Evolutionary conservation across 2,797 vertebrate genomes (phyloP).

Genomic region (Oceanodroma leucorhoa): DNA sequence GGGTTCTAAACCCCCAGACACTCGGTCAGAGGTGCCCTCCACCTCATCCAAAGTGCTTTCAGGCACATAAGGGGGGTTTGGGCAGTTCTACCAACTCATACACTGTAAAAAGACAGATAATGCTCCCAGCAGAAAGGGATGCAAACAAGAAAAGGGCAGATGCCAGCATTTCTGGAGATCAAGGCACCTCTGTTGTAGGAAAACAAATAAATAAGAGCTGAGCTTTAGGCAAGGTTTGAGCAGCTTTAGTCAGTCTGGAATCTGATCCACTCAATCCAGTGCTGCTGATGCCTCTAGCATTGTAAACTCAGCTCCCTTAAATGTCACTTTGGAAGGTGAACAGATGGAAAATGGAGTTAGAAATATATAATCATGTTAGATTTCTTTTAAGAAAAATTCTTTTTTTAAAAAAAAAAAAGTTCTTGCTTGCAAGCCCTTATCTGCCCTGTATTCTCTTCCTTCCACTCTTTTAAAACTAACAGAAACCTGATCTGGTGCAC

Average conservation of each 20-base stretch:
- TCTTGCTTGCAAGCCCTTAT: neutral
- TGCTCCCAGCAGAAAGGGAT: neutral
- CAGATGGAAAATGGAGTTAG: slow-evolving; percentile 57
- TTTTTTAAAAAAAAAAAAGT: neutral
- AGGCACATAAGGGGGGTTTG: neutral
- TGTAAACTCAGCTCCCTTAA: slow-evolving; percentile 34
- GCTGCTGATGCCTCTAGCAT: slow-evolving; percentile 48
- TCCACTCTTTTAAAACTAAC: neutral
- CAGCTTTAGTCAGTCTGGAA: slow-evolving; percentile 44
- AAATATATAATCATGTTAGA: neutral
- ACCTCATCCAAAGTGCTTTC: neutral
- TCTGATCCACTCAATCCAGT: slow-evolving; percentile 55
- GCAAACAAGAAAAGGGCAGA: slow-evolving; percentile 38
- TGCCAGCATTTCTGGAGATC: slow-evolving; percentile 22
- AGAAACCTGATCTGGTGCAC: neutral
- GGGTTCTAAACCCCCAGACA: neutral
- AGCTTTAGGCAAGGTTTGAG: slow-evolving; percentile 51
- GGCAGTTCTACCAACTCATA: neutral
- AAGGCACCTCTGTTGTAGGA: slow-evolving; percentile 13
- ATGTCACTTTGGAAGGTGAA: slow-evolving; percentile 63
- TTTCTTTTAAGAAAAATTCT: neutral
- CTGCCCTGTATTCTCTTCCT: neutral
- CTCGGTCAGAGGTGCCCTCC: neutral
- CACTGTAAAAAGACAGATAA: neutral
- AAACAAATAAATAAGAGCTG: slow-evolving; percentile 48